phyloP scores from a whole-genome alignment of 37 sponge, comb jelly and placozoan species.

The Eunapius fragilis region DNA sequence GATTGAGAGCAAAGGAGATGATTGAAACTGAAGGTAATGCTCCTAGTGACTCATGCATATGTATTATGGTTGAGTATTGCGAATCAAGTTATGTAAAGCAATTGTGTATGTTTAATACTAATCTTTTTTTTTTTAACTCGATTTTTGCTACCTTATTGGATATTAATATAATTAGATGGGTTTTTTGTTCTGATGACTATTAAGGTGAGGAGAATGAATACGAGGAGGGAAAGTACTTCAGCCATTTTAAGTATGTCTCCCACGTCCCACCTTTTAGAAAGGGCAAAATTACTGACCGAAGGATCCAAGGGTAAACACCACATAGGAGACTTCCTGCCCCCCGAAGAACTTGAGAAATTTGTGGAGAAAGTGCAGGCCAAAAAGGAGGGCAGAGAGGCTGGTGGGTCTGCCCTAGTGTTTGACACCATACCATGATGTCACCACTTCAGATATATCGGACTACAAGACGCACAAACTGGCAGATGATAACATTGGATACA shows the following conservation, averaged over 20 bases:
- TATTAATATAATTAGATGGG: too few relatives aligned
- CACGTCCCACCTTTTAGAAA: conserved; percentile 8
- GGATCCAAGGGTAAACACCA: conserved; percentile 88
- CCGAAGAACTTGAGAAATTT: conserved; percentile 87
- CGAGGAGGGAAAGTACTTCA: background rate
- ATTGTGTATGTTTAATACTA: too few relatives aligned
- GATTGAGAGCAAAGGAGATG: conserved; percentile 83
- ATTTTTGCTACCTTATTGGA: too few relatives aligned
- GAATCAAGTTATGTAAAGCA: too few relatives aligned
- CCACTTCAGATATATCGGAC: conserved; percentile 66
- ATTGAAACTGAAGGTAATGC: conserved; percentile 58
- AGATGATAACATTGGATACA: conserved; percentile 91
- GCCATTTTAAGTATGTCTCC: background rate
- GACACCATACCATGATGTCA: background rate
- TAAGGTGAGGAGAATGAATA: too few relatives aligned
- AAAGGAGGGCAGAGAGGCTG: conserved; percentile 60
- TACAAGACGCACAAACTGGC: conserved; percentile 78
- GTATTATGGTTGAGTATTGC: too few relatives aligned
- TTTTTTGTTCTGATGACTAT: too few relatives aligned
- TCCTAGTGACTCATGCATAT: too few relatives aligned
- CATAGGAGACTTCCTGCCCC: conserved; percentile 95
- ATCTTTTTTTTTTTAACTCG: too few relatives aligned
- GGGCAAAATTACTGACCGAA: conserved; percentile 67
- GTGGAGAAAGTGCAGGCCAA: conserved; percentile 73
- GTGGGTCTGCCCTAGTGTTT: conserved; percentile 5